Percentiles rank a stretch among this genome's conserved stretches.
Evolutionary conservation across 1,140 invertebrate species (phyloP).

Genomic region (Platorchestia sp.): DNA sequence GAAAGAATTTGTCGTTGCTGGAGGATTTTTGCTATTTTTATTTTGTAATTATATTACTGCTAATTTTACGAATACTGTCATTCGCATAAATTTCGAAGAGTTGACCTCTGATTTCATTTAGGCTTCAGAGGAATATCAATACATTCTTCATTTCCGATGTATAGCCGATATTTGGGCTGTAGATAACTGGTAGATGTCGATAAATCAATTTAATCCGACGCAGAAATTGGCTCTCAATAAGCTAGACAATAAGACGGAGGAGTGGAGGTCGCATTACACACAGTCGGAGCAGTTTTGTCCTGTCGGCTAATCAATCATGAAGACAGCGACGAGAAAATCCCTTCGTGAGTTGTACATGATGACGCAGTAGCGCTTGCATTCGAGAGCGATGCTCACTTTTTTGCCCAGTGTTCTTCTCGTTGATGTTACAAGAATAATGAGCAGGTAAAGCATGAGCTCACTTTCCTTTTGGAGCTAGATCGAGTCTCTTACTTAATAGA

Average conservation of each 20-base stretch:
- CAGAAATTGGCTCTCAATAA: background rate
- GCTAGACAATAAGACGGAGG: background rate
- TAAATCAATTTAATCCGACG: background rate
- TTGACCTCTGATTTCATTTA: background rate
- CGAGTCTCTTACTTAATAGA: background rate
- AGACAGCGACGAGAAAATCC: background rate
- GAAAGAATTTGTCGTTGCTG: background rate
- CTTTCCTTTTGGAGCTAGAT: background rate
- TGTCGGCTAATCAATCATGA: background rate
- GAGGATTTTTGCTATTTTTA: background rate
- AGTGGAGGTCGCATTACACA: background rate
- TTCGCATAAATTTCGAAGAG: background rate
- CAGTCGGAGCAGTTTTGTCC: background rate
- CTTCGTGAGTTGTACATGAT: background rate
- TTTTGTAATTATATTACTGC: background rate
- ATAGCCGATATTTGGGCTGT: background rate
- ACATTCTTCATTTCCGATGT: background rate
- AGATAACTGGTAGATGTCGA: background rate
- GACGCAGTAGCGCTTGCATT: background rate
- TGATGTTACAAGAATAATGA: background rate
- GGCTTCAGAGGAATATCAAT: background rate
- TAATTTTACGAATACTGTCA: background rate
- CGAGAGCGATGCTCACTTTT: background rate
- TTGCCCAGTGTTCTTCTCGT: no score
- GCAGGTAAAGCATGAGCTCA: background rate